A percentile compares a stretch with the other conserved stretches of the same genome.
Evolutionary conservation across 2,888 invertebrate species (phyloP).

Genomic region (Ctenicera cuprea): DNA sequence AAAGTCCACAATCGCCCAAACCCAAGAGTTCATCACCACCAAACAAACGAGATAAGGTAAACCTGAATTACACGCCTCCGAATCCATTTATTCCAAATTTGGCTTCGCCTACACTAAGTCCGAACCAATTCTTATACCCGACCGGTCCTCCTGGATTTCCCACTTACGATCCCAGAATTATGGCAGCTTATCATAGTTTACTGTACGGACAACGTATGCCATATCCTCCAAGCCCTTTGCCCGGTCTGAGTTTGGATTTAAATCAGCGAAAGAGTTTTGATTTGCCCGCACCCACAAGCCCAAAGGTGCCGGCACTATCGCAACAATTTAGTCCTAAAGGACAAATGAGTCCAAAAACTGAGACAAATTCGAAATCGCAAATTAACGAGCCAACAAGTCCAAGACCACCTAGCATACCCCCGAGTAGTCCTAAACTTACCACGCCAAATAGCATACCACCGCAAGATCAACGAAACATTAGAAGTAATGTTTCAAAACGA

Average conservation of each 20-base stretch:
- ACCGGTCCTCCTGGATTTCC: constrained; percentile 67
- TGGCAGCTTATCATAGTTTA: constrained; percentile 69
- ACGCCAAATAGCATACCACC: not conserved
- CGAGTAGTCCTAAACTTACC: constrained; percentile 7
- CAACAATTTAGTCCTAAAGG: constrained; percentile 36
- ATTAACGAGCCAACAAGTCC: constrained; percentile 32
- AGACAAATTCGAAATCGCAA: constrained; percentile 23
- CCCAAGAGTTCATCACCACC: constrained; percentile 57
- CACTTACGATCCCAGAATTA: constrained; percentile 69
- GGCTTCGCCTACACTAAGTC: constrained; percentile 68
- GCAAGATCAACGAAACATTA: not conserved
- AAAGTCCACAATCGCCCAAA: constrained; percentile 69
- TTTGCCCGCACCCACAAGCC: constrained; percentile 55
- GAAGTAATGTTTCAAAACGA: constrained; percentile 43
- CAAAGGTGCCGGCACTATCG: constrained; percentile 45
- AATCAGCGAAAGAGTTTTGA: constrained; percentile 63
- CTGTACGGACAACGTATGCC: constrained; percentile 64
- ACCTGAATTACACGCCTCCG: constrained; percentile 70
- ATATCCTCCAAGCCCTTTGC: constrained; percentile 60
- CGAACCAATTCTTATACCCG: constrained; percentile 69
- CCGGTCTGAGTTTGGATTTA: constrained; percentile 59
- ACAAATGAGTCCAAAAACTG: constrained; percentile 28
- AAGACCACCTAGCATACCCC: constrained; percentile 4
- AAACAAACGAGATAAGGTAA: constrained; percentile 63
- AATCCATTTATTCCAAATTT: constrained; percentile 72